Evolutionary conservation across 2,797 vertebrate genomes (phyloP), one percentile per base, ranked within the genome.

Genomic region (Prionace glauca): DNA sequence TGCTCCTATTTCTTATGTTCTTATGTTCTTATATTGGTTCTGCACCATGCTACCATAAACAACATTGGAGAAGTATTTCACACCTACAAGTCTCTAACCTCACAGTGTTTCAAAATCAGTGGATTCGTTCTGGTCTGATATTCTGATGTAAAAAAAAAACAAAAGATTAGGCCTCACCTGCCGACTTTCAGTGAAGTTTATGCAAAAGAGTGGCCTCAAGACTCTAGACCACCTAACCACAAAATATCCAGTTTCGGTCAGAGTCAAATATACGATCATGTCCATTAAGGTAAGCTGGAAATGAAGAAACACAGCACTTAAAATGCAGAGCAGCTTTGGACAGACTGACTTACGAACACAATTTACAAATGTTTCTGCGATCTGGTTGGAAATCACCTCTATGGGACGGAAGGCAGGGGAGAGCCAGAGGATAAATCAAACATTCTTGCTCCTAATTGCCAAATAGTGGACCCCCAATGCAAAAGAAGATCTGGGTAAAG

Each of bases 101-200:
- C 41, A 0, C 14, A 4, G 36, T 7, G n/a, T 81, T 81, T 81
- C 18, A 11, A 81, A 84, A 41, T 41, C 36, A 84, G 36, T 41
- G 16, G 16, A 81, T 41, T 56, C 11, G 84, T 56, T 2, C 26
- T 29, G 12, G 41, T 20, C 20, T 77, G 36, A 36, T 32, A 60
- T 29, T 32, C 22, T 16, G n/a, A 16, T 67, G 24, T 95, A 79
- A 12, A 60, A 11, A 32, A 71, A 90, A 50, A 14, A 12, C 11
- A 26, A 71, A 56, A 67, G 77, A 41, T 32, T 26, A 41, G 81
- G 0, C 62, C 96, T 97, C 97, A 99, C 99, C 98, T 99, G 99
- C 7, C 98, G 98, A 96, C 98, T 98, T 97, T 99, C 99, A 0
- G 99, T 98, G 90, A 99, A 97, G 96, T 99, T 99, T 96, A 99